Percentiles rank a stretch among this genome's conserved stretches.
phyloP scores from a whole-genome alignment of 2,888 invertebrate genomes.

The Caenorhabditis doughertyi region DNA sequence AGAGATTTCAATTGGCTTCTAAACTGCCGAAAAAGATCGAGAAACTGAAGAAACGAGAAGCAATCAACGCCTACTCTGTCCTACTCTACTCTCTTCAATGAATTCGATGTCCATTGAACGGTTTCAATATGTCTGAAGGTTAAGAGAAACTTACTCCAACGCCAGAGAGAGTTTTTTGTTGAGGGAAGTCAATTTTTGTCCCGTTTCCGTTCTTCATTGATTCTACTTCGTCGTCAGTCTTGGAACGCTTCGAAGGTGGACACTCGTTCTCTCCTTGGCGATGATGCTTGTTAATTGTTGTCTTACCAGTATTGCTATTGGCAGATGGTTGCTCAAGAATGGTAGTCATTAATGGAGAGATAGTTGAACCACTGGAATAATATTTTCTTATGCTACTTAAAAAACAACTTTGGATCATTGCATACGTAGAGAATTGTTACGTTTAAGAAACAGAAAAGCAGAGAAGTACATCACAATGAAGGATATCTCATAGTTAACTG shows the following conservation, averaged over 20 bases:
- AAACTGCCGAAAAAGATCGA: no score
- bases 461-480: no score
- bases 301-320: constrained; percentile 21
- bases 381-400: background rate
- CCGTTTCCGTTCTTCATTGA: constrained; percentile 12
- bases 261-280: constrained; percentile 35
- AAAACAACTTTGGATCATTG: no score
- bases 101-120: background rate
- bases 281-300: constrained; percentile 2
- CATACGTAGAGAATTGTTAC: no score
- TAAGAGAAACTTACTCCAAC: constrained; percentile 19
- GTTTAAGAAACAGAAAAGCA: no score
- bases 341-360: constrained; percentile 46
- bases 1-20: no score
- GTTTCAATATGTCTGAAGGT: no score
- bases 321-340: constrained; percentile 51
- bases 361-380: constrained; percentile 47
- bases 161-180: constrained; percentile 26
- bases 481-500: no score
- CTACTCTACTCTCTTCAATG: no score
- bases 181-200: background rate
- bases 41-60: no score
- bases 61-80: no score
- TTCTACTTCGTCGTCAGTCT: constrained; percentile 19
- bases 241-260: constrained; percentile 48